Conservation (phyloP, 2,888 invertebrate genomes). For the Micoletzkya japonica region DNA sequence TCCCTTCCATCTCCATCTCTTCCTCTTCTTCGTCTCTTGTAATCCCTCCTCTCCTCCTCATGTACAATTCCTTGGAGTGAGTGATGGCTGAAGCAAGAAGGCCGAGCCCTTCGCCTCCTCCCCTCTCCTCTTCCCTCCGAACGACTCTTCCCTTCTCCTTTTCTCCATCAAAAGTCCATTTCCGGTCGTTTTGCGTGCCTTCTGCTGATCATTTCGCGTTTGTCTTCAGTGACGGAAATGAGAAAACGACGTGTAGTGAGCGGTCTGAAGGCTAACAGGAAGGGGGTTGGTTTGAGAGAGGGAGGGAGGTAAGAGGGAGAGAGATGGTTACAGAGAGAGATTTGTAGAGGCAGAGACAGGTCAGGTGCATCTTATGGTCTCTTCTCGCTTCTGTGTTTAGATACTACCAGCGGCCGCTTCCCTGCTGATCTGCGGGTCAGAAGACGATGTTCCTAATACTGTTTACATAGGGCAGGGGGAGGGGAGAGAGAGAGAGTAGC, state of each 20-base stretch:
- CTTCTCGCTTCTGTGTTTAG: neutral
- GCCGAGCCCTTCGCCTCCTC: no score
- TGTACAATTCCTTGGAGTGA: no score
- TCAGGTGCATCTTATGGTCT: neutral
- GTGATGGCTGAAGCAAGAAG: no score
- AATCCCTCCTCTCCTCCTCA: slow-evolving; percentile 15
- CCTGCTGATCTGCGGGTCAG: neutral
- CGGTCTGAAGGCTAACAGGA: neutral
- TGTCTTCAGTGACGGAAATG: neutral
- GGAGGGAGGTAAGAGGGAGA: neutral
- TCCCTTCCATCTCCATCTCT: slow-evolving; percentile 18
- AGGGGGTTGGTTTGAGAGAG: neutral
- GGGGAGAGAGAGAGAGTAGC: neutral
- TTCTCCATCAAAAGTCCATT: slow-evolving; percentile 30
- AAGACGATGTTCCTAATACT: neutral
- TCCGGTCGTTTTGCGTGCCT: no score
- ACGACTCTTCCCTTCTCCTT: slow-evolving; percentile 30
- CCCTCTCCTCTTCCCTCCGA: slow-evolving; percentile 20
- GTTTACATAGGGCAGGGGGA: neutral
- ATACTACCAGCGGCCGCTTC: neutral
- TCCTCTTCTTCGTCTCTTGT: slow-evolving; percentile 6
- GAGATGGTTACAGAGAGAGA: neutral
- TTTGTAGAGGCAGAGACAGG: neutral
- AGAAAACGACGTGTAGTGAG: neutral
- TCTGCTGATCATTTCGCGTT: no score